Evolutionary conservation across 2,888 invertebrate species (phyloP), one percentile per base, ranked within the genome.

Genomic region (Tanytarsus gracilentus): DNA sequence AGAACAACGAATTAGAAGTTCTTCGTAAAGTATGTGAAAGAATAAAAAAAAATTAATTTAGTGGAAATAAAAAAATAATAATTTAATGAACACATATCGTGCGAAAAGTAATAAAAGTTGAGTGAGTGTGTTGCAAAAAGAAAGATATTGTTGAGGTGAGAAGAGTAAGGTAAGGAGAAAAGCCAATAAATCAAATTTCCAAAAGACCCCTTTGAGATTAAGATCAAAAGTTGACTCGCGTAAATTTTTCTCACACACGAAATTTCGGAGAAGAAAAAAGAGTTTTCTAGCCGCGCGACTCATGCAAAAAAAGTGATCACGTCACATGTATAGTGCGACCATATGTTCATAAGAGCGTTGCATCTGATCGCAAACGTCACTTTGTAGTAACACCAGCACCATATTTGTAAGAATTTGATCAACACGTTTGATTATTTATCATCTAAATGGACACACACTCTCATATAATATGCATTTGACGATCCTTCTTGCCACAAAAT

Each of bases 381-480:
- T 26, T 39, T 55, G 14, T 40, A 55, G 39, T 16, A 55, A 55
- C 55, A 55, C 39, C 40, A 16, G 39, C 18, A 8, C 55, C 40
- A 55, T 40, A 55, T 55, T 55, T 39, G 26, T 55, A 39, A 40
- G 26, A 39, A 55, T 55, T 55, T 55, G 55, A 39, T 55, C 55
- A 27, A 23, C 25, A 16, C 40, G 39, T 36, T 18, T 39, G 14
- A 14, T 55, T 39, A 39, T 55, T 55, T 55, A 55, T 55, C 55
- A 18, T 39, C 55, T 33, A 55, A 55, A 55, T 55, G 40, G 26
- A 40, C 9, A 26, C n/a, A 33, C 3, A 14, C 16, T 5, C n/a
- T 9, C 4, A 7, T 26, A 8, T 27, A 11, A 14, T n/a, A 8
- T 40, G 26, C 39, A 26, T 39, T 55, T 55, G 16, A 16, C 27